Evolutionary conservation across 2,888 invertebrate species (phyloP), one percentile per base, ranked within the genome.

Genomic region (Thysanoteuthis rhombus): DNA sequence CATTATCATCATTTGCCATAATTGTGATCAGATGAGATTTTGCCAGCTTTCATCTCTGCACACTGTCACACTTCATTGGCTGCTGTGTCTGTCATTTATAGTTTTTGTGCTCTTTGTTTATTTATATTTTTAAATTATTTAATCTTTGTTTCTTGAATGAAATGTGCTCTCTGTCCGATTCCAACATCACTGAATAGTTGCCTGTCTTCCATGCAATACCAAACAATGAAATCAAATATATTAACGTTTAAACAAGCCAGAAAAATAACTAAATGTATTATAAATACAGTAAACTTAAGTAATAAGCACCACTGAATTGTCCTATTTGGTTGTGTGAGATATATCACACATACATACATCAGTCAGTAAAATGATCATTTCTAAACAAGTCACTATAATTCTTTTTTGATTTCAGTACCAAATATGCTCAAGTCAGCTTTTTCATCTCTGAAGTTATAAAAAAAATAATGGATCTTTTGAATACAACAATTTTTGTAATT

Each of bases 71-170:
- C 75, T 75, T 75, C 75, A 75, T 75, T 75, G 75, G 75, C 75
- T 75, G 75, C 75, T 75, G 75, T 75, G 75, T 75, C 4, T 75
- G 36, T 75, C n/a, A 75, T 52, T 52, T 52, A 52, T 75, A 75
- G 75, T n/a, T 75, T n/a, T 75, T 75, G 75, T 75, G 75, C 75
- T 75, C n/a, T 75, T n/a, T 75, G n/a, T 75, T 75, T 75, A n/a
- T 75, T 58, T 58, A 32, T 58, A 28, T 58, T 28, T 58, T 58
- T 58, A 32, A 16, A 16, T 75, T 36, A n/a, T 75, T 75, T n/a
- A 52, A 52, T 75, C 16, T 75, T 75, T 75, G 16, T 75, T 75
- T 75, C 75, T n/a, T 75, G 75, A 75, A 75, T 75, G 75, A 75
- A 75, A n/a, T 75, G n/a, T 75, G 36, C 75, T 75, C 75, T 75